phyloP scores from a whole-genome alignment of 2,888 invertebrate genomes.

The Tinea semifulvella region DNA sequence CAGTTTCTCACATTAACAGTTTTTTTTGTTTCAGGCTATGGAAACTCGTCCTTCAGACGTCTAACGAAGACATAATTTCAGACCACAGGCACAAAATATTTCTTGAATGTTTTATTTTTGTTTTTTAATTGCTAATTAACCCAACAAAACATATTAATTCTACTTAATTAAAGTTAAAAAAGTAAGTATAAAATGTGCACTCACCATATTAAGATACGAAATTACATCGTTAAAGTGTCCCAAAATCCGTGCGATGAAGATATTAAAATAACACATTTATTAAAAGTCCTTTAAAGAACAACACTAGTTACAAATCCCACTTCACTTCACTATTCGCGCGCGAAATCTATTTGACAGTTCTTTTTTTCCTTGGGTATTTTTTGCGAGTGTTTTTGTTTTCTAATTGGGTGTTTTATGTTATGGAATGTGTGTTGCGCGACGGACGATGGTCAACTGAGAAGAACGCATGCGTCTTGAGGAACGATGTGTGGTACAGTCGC shows the following conservation, averaged over 20 bases:
- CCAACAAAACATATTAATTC: too few relatives aligned
- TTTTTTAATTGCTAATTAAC: too few relatives aligned
- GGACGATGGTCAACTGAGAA: conserved; percentile 58
- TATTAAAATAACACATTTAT: conserved; percentile 2
- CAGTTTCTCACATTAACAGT: too few relatives aligned
- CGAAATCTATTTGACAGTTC: not conserved
- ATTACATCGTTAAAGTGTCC: not conserved
- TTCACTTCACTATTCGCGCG: not conserved
- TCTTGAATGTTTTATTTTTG: too few relatives aligned
- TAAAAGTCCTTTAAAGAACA: not conserved
- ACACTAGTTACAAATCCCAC: not conserved
- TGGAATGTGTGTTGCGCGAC: conserved; percentile 28
- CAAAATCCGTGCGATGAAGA: not conserved
- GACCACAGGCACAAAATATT: too few relatives aligned
- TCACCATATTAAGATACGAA: conserved; percentile 1
- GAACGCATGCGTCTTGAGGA: conserved; percentile 13
- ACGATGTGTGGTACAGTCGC: conserved; percentile 7
- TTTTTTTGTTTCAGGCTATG: too few relatives aligned
- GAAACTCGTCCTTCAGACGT: too few relatives aligned
- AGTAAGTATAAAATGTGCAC: not conserved
- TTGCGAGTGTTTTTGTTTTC: not conserved
- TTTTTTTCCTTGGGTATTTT: conserved; percentile 2
- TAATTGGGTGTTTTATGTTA: not conserved
- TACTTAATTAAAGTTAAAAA: too few relatives aligned
- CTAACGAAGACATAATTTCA: too few relatives aligned